phyloP scores from a whole-genome alignment of 2,797 vertebrate species.

The Chelidonichthys spinosus region DNA sequence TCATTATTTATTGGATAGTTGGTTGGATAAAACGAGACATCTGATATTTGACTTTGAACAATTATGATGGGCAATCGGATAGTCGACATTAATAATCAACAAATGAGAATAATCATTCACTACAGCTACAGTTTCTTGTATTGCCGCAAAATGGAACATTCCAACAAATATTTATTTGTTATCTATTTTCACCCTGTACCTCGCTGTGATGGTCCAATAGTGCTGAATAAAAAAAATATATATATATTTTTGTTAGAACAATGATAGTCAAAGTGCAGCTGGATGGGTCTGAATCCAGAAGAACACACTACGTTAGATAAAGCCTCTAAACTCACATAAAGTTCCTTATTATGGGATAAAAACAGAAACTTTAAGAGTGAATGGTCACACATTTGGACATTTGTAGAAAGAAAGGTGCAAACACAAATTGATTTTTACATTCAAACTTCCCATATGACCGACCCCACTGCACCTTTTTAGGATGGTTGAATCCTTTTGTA shows the following conservation, averaged over 20 bases:
- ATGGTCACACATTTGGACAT: conserved; percentile 11
- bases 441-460: background rate
- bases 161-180: background rate
- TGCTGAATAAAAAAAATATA: no score
- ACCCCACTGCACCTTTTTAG: conserved; percentile 19
- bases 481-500: background rate
- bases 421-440: background rate
- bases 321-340: conserved; percentile 11
- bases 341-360: background rate
- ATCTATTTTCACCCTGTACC: background rate
- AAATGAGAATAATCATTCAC: background rate
- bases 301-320: conserved; percentile 30
- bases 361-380: conserved; percentile 31
- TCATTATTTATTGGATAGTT: no score
- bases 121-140: background rate
- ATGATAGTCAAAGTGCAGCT: no score
- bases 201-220: background rate
- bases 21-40: no score
- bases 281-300: no score
- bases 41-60: background rate
- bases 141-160: background rate
- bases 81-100: background rate
- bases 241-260: no score
- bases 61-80: background rate
- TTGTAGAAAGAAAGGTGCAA: conserved; percentile 13